Evolutionary conservation across 2,888 invertebrate genomes (phyloP), one percentile per base, ranked within the genome.

Genomic region (Perdita meconis): DNA sequence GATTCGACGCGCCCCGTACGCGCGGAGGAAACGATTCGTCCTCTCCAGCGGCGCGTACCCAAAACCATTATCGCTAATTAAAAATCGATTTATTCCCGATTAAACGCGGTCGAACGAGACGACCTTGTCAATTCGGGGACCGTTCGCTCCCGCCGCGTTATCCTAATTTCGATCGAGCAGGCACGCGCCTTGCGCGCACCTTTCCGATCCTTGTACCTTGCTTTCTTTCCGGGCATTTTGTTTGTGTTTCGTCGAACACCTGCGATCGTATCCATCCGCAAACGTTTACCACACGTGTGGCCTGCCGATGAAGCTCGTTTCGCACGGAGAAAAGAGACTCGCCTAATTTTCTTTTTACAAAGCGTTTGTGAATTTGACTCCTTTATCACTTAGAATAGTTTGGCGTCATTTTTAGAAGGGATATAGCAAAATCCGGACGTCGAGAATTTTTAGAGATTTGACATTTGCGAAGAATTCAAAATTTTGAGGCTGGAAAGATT

Each of bases 141-240:
- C 61, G 36, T 44, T 34, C 69, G 64, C 51, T 79, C 76, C 69
- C 56, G 26, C 38, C 56, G 59, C 55, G 65, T 60, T 59, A 74
- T 56, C 60, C 55, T 79, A 80, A 78, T 75, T 78, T 74, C 67
- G 59, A 51, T 60, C 82, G 74, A 66, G 44, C n/a, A 68, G 34
- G 59, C 26, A 68, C 65, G 24, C 53, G 4, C 13, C 8, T 34
- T 6, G n/a, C 36, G 61, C 34, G 16, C 44, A 19, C 63, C 2
- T 44, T 38, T 51, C 65, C 67, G 34, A 47, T 71, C 42, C 65
- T 77, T 78, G 75, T 84, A 84, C 84, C 84, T 83, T 84, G 84
- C 84, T 73, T 84, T 84, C 77, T 68, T 77, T 34, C 84, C 84
- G 84, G 84, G 84, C 84, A 74, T 78, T 82, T 81, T 57, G 44